Evolutionary conservation across 37 sponge, comb jelly and placozoan species (phyloP).

Genomic region (Beroe forskalii): DNA sequence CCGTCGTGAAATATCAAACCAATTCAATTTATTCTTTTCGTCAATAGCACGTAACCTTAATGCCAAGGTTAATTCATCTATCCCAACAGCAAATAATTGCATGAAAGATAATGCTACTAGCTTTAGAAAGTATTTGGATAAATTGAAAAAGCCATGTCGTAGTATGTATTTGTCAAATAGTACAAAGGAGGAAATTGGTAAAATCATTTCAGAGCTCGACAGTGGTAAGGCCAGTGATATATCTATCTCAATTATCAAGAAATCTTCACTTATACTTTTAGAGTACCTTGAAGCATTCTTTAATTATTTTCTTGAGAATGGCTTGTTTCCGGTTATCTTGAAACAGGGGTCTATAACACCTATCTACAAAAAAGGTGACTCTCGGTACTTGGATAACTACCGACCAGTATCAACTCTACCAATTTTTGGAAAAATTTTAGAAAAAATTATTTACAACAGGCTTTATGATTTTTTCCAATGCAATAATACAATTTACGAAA

Average conservation of each 20-base stretch:
- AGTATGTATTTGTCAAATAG: not conserved
- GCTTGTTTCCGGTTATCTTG: no score
- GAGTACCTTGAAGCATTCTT: not conserved
- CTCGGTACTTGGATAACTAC: no score
- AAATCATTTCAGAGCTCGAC: not conserved
- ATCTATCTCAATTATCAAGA: not conserved
- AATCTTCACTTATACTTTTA: not conserved
- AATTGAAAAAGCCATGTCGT: not conserved
- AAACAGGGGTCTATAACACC: no score
- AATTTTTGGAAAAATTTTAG: conserved; percentile 3
- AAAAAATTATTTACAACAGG: not conserved
- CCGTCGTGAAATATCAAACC: not conserved
- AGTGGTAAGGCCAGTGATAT: conserved; percentile 36
- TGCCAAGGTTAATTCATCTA: not conserved
- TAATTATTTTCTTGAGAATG: not conserved
- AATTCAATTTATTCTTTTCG: not conserved
- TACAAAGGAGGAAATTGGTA: not conserved
- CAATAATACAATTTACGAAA: no score
- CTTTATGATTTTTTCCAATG: not conserved
- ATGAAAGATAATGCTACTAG: not conserved
- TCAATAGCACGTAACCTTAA: not conserved
- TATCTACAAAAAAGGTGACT: no score
- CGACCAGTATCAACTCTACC: no score
- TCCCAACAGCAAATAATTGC: not conserved
- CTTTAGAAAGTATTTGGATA: not conserved